Evolutionary conservation across 2,888 invertebrate genomes (phyloP), one percentile per base, ranked within the genome.

Genomic region (Muscina levida): DNA sequence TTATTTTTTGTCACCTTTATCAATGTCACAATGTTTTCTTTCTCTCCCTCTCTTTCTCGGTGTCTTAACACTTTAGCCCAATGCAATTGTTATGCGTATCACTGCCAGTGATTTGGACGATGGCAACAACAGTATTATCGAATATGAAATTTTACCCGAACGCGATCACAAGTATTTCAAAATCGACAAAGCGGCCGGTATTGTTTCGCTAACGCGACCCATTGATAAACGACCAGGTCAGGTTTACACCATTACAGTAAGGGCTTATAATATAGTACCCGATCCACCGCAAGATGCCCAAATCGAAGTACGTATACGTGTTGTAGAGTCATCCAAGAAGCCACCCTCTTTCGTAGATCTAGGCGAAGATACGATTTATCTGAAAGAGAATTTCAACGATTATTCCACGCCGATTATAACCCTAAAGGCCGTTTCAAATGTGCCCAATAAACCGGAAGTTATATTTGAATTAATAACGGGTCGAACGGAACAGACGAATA

Each of bases 81-180:
- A 90, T 84, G 87, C 88, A 72, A 95, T 95, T 88, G 96, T 97
- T 82, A 96, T 97, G 95, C 93, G 96, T 88, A 95, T 97, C 88
- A 97, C 97, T 78, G 97, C 97, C 15, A 97, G 97, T 37, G 97
- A 97, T 90, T 95, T 96, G 84, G 98, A 98, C 87, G 96, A 97
- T 87, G 97, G 97, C 13, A 94, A 95, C 88, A 98, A 98, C 91
- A 97, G 97, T 77, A 94, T 94, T 85, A 93, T 98, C 11, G 93
- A 93, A 82, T 98, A 97, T 84, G 88, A 89, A 84, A 88, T 89
- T 37, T 88, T 90, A 62, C 85, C 90, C 62, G 91, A 92, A 39
- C 91, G 91, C 70, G 91, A 92, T 86, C 88, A 90, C 83, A 93
- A 93, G 10, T 96, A 95, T 90, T 98, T 98, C 90, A 92, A 92